Base-by-base conservation (phyloP, 30 jellyfish, hydroid and myxozoan genomes). In the Calvadosia cruxmelitensis region DNA sequence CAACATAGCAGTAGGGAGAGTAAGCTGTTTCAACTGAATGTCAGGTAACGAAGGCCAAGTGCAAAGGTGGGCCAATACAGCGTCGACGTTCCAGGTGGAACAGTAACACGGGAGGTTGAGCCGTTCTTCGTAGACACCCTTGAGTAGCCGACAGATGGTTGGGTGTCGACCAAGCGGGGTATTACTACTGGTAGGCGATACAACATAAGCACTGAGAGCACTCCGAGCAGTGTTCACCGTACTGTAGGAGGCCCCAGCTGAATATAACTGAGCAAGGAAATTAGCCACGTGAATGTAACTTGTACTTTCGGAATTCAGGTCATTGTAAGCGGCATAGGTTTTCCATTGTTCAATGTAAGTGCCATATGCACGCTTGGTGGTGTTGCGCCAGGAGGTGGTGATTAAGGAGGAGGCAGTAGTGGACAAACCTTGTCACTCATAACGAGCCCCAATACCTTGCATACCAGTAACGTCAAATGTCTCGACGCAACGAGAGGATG, bases 51-150 rank as follows among this genome's bases (percentile, higher is more conserved):
- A 27, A 69, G 75, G 62, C 77, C 57, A 63, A 32, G 15, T 49
- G 36, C 70, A 32, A 13, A 74, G 84, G 30, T 74, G 62, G 5
- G 34, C 69, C 27, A 74, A 52, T 7, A 74, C 84, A 24, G 64
- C 29, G 70, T 74, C 84, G 64, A 74, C 84, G 34, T 72, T 35
- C 84, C 84, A 74, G 64, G 62, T 74, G 1, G 77, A 35, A 69
- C 28, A 61, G 33, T 74, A 74, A 33, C 64, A 27, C 10, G 57
- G 57, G 10, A 42, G 20, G 15, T 10, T 20, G 10, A 20, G 57
- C 15, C 57, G 57, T 42, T 42, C 57, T 20, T 42, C 57, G 20
- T 5, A 42, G 10, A 42, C 57, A 10, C 57, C 57, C 20, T 42
- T 42, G 10, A 42, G 20, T 42, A 42, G 20, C 20, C 57, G 10